Evolutionary conservation across 1,140 invertebrate species (phyloP), one percentile per base, ranked within the genome.

Genomic region (Phenacoccus solenopsis): DNA sequence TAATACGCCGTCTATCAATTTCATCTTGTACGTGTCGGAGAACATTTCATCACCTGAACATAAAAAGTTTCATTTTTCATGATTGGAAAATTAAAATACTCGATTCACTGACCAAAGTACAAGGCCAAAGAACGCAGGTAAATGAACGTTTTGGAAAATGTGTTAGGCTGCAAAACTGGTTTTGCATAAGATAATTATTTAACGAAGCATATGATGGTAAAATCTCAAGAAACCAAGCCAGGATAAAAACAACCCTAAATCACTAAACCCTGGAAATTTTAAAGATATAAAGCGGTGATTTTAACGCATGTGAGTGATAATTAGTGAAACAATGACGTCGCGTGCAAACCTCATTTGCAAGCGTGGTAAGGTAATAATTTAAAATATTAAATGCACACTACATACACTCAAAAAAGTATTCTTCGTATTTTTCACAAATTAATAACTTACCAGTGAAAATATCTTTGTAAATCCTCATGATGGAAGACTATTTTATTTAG

Each of bases 391-490:
- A n/a, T n/a, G n/a, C n/a, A n/a, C n/a, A n/a, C n/a, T n/a, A n/a
- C n/a, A n/a, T n/a, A n/a, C n/a, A n/a, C n/a, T n/a, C n/a, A n/a
- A n/a, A n/a, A n/a, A n/a, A 71, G 61, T 25, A 68, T 38, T 68
- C 2, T 25, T 13, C 22, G 30, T 10, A 21, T 13, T 35, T 9
- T 24, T 20, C 20, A 22, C 35, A 24, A 35, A 68, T 56, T 38
- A 35, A 35, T 27, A 73, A 79, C 78, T 85, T 85, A 94, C 92
- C 91, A 72, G 90, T 92, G 79, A 96, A 89, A 82, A 93, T 86
- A 84, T 96, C 93, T 83, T 96, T 96, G 85, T 88, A 96, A 81
- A 97, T 93, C 79, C 84, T 94, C 94, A 97, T 96, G 83, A 84
- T 93, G 80, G 78, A 84, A 84, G 86, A 88, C 88, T 70, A 70